Evolutionary conservation across 2,888 invertebrate genomes (phyloP), one percentile per base, ranked within the genome.

Genomic region (Perdita meconis): DNA sequence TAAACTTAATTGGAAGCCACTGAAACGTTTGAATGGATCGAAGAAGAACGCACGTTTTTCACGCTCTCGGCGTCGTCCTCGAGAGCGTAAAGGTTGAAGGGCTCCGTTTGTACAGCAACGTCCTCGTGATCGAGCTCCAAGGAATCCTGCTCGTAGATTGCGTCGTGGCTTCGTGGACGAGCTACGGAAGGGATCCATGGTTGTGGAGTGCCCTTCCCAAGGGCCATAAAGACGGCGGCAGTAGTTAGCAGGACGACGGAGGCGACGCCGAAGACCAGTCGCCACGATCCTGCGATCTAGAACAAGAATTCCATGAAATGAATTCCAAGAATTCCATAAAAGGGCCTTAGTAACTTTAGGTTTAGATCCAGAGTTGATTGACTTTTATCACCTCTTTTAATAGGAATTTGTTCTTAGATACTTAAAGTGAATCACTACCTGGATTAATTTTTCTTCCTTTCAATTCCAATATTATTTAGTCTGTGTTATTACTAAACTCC

Each of bases 201-300:
- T 81, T 95, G 95, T 0, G 94, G 93, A 3, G 94, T 93, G 2
- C 94, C 94, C 81, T 94, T 94, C 6, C 94, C 94, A 71, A 94
- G 93, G 0, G 93, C 93, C 90, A 94, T 92, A 86, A 94, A 95
- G 56, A 94, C 93, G 0, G 93, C 92, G 0, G 94, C 94, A 2
- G 94, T 94, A n/a, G 93, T 91, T 5, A 94, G 84, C n/a, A 94
- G 86, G 12, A 94, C 94, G 0, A 93, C 93, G 1, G 94, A 94
- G 0, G 94, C 94, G 3, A 94, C 93, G 0, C 94, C 94, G 81
- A 95, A 95, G 1, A 94, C 94, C 19, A 94, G 85, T 22, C 94
- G 91, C 95, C 95, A 95, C 85, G 94, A 94, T 10, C 94, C 94
- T 59, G 94, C 94, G 85, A 94, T 94, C 94, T 94, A 82, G 60